Base-by-base conservation (phyloP, 1,140 invertebrate genomes). In the Rhizoglyphus robini region DNA sequence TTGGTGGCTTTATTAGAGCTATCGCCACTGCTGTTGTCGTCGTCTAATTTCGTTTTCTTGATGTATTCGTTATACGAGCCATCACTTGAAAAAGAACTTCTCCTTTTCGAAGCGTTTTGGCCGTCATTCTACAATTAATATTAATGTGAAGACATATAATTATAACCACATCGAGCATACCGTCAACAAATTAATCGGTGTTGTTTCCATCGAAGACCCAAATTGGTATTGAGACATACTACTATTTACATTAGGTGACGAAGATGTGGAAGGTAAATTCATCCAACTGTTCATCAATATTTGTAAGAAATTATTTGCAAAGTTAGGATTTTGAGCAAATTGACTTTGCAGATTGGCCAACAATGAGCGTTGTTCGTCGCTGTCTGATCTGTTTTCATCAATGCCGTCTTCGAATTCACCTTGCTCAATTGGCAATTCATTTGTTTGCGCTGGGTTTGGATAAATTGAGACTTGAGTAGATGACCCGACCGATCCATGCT, bases 391-490 rank as follows among this genome's bases (percentile, higher is more conserved):
- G 30, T 2, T 18, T 64, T 64, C 62, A 64, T 2, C 32, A 34
- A 30, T n/a, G 47, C 11, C 8, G 13, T 30, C 11, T 46, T n/a
- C 23, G 47, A 11, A 49, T 8, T 31, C 15, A 23, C 8, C 34
- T 4, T 25, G 58, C 3, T 3, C 4, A 30, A 61, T 15, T 34
- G 18, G 13, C 29, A 32, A 76, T 83, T 88, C 86, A 31, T 81
- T 83, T 70, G 85, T 80, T 69, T 86, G 8, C 38, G 8, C 41
- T 2, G 23, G 3, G 8, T 3, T 46, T 20, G 23, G 15, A 25
- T 69, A 71, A 15, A 70, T 49, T 23, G 70, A 63, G 34, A 69
- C 63, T 18, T 69, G 70, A 34, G 25, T 65, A 27, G 59, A 51
- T 4, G 67, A 63, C 20, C 67, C 70, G 30, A 46, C n/a, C n/a